Evolutionary conservation across 2,797 vertebrate genomes (phyloP), one percentile per base, ranked within the genome.

Genomic region (Kryptopterus vitreolus): DNA sequence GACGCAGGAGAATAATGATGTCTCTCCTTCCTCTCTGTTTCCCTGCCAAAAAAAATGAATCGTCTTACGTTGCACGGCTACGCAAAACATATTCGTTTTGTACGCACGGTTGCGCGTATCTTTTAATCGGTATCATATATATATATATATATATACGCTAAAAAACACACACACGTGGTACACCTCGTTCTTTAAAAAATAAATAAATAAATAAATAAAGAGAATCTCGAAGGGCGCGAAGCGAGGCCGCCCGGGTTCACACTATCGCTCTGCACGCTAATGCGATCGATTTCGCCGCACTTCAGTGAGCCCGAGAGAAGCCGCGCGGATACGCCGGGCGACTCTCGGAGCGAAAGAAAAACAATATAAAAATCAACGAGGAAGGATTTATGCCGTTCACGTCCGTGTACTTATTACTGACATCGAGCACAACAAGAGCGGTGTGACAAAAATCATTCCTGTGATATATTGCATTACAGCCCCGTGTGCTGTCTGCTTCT

Each of bases 221-320:
- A n/a, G n/a, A 55, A 52, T 35, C 35, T 22, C 69, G 29, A 20
- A 53, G 55, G 71, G 59, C 15, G 33, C 22, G 18, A 63, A 46
- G 18, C 22, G 38, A 50, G 26, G 20, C 31, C 59, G 55, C 8
- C 12, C 66, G 31, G 18, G 79, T 57, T 80, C 69, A 38, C 59
- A 24, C 20, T 68, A 16, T 62, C 43, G 1, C n/a, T 3, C 55
- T 70, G 53, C 43, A 70, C 8, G 43, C 22, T 29, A 26, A 31
- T 22, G n/a, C 29, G 70, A 77, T 77, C 62, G 74, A 81, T 71
- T 81, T 61, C 6, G 24, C 65, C 38, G 29, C 43, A 52, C 29
- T 50, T 24, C n/a, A 38, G 29, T 7, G 10, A 65, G 3, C 12
- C 33, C 35, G 15, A 31, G 55, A 69, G 20, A 16, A 55, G 26